phyloP scores from a whole-genome alignment of 2,797 vertebrate genomes.

The Melopsittacus undulatus region DNA sequence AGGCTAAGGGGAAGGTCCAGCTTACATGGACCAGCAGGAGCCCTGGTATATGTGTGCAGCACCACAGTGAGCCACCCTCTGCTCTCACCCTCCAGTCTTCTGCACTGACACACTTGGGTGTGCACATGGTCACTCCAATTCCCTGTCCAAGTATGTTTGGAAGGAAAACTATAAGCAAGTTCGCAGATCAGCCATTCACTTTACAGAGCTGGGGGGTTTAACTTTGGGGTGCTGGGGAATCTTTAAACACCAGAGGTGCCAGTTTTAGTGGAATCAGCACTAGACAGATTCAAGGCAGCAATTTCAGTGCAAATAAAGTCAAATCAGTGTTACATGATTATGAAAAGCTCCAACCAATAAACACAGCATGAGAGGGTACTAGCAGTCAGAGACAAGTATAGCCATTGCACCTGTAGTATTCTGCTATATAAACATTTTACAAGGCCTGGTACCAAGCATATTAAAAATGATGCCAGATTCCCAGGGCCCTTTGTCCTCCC shows the following conservation, averaged over 20 bases:
- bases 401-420: not conserved
- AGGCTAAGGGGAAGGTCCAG: not conserved
- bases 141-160: not conserved
- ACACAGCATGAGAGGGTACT: not conserved
- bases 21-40: not conserved
- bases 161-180: not conserved
- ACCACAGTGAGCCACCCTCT: not conserved
- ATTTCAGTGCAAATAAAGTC: not conserved
- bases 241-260: not conserved
- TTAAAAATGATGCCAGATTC: slow-evolving; percentile 42
- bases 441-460: slow-evolving; percentile 17
- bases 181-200: not conserved
- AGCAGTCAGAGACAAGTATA: not conserved
- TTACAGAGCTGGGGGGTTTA: not conserved
- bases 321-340: not conserved
- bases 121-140: rapidly evolving
- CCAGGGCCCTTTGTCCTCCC: slow-evolving; percentile 16
- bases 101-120: not conserved
- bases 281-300: not conserved
- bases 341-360: not conserved
- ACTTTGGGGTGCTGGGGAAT: not conserved
- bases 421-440: slow-evolving; percentile 10
- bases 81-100: not conserved
- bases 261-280: not conserved
- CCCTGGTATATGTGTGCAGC: rapidly evolving